phyloP scores from a whole-genome alignment of 2,888 invertebrate genomes.

The Anorthoa munda region DNA sequence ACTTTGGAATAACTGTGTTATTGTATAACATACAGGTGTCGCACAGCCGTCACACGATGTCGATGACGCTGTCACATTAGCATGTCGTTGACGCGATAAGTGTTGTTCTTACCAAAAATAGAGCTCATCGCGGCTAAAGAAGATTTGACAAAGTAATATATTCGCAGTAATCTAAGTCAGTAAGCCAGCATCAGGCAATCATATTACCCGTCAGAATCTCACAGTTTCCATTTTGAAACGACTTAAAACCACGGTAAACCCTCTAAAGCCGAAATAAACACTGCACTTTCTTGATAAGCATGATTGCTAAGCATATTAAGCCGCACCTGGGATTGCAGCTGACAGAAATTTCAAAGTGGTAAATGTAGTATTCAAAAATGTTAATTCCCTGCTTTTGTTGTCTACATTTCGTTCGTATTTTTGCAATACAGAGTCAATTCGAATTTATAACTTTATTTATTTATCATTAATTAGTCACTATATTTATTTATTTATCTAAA shows the following conservation, averaged over 20 bases:
- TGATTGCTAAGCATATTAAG: not conserved
- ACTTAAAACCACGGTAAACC: not conserved
- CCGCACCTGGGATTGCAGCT: not conserved
- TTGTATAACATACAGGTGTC: too few relatives aligned
- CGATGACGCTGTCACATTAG: too few relatives aligned
- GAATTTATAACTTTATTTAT: too few relatives aligned
- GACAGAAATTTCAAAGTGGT: not conserved
- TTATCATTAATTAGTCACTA: too few relatives aligned
- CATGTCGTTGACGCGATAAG: too few relatives aligned
- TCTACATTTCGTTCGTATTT: not conserved
- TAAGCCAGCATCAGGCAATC: not conserved
- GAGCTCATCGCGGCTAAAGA: not conserved
- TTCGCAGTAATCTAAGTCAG: not conserved
- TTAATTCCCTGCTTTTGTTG: not conserved
- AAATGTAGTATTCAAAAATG: too few relatives aligned
- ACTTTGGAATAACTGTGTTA: too few relatives aligned
- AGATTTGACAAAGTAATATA: not conserved
- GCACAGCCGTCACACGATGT: too few relatives aligned
- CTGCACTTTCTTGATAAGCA: slow-evolving; percentile 5
- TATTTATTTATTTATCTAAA: too few relatives aligned
- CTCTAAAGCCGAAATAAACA: not conserved
- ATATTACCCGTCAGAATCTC: not conserved
- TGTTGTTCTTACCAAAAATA: too few relatives aligned
- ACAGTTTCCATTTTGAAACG: not conserved
- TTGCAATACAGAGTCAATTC: not conserved